These are phyloP conservation scores for Trisateles emortualis DNA, from an alignment of 2,888 invertebrate genomes.

Conservation along the genomic window DNA sequence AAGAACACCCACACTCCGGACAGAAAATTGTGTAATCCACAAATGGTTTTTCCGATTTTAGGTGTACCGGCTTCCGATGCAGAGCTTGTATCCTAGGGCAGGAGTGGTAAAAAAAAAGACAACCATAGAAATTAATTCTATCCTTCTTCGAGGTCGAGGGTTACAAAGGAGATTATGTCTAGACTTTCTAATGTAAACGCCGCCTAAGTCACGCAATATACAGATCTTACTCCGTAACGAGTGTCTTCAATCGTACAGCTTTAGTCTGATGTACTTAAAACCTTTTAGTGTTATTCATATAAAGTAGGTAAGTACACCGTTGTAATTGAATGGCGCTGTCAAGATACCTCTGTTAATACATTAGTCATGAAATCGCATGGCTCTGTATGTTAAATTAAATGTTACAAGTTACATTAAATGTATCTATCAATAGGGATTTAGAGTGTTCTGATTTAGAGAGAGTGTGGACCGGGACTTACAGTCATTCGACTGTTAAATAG, in stretches of 20 bases:
- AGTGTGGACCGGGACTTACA: slow-evolving; percentile 27
- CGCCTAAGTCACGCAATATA: slow-evolving; percentile 8
- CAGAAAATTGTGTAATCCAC: too few species aligned
- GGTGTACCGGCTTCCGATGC: too few species aligned
- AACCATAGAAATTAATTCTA: too few species aligned
- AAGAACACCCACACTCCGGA: too few species aligned
- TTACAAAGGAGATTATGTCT: too few species aligned
- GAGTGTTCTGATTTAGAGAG: slow-evolving; percentile 30
- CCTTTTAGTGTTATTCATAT: slow-evolving; percentile 43
- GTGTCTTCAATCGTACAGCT: slow-evolving; percentile 53
- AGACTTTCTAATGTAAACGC: not conserved
- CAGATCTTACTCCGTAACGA: slow-evolving; percentile 31
- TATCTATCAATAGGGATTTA: slow-evolving; percentile 50
- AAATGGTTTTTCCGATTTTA: too few species aligned
- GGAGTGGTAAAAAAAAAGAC: too few species aligned
- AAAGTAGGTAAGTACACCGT: slow-evolving; percentile 54
- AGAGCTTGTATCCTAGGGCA: too few species aligned
- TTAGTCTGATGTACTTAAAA: slow-evolving; percentile 41
- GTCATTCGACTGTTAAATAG: not conserved
- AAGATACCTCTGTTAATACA: slow-evolving; percentile 69
- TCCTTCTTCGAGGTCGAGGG: too few species aligned
- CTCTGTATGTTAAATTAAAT: slow-evolving; percentile 71
- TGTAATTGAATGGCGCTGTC: slow-evolving; percentile 75
- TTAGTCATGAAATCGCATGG: slow-evolving; percentile 72
- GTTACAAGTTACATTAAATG: slow-evolving; percentile 63